Percentiles rank a stretch among this genome's conserved stretches.
Evolutionary conservation across 1,140 invertebrate species (phyloP).

Genomic region (Diplogasteroides magnus): DNA sequence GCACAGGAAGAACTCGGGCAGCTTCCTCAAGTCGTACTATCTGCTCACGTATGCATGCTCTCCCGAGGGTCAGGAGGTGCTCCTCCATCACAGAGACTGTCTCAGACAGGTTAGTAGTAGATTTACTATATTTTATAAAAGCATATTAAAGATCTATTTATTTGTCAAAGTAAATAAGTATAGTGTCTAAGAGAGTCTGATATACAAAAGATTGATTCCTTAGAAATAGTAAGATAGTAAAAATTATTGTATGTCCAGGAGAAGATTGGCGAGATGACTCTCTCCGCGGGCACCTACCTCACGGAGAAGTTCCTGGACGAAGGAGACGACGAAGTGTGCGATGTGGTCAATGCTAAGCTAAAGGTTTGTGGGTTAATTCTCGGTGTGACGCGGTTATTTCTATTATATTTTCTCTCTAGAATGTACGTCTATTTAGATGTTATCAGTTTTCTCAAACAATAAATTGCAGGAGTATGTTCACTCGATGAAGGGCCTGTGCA

Average conservation of each 20-base stretch:
- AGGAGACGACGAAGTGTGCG: conserved; percentile 49
- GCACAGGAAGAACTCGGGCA: conserved; percentile 51
- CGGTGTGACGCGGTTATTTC: not conserved
- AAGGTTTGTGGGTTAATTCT: not conserved
- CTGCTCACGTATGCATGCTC: conserved; percentile 55
- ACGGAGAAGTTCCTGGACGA: conserved; percentile 53
- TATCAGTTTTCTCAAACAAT: not conserved
- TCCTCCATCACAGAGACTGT: conserved; percentile 43
- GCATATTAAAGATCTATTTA: no score
- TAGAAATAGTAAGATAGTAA: no score
- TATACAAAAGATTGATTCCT: no score
- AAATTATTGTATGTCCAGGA: no score
- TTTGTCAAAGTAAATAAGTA: no score
- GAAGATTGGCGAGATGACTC: conserved; percentile 54
- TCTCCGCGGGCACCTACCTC: conserved; percentile 52
- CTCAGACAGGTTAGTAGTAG: conserved; percentile 29
- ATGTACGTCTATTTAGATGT: no score
- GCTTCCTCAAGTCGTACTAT: conserved; percentile 52
- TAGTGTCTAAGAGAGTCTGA: no score
- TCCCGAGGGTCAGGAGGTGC: conserved; percentile 47
- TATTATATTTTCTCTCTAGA: not conserved
- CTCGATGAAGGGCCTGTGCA: conserved; percentile 48
- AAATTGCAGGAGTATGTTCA: conserved; percentile 34
- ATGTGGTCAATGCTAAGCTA: conserved; percentile 30
- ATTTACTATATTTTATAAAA: no score